Conservation (phyloP, 2,113 vertebrate genomes). For the Hemibagrus wyckioides region DNA sequence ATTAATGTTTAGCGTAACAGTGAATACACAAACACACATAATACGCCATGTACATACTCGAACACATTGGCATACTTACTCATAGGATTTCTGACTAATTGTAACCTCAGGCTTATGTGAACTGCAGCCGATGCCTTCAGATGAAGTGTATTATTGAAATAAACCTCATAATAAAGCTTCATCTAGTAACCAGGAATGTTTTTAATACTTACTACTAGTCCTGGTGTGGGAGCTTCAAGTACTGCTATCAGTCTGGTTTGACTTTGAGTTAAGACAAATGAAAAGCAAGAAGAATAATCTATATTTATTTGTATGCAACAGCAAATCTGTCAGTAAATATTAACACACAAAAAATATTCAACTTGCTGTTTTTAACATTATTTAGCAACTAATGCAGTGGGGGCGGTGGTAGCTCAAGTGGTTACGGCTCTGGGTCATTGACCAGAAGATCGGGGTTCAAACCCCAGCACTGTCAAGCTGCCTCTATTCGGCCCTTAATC, state of each 20-base stretch:
- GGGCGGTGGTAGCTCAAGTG: no score
- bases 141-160: background rate
- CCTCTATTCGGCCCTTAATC: no score
- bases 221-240: background rate
- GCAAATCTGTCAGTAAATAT: background rate
- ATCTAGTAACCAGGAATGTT: background rate
- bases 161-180: background rate
- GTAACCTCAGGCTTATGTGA: constrained; percentile 11
- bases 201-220: background rate
- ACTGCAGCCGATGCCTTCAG: background rate
- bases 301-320: background rate
- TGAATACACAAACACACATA: background rate
- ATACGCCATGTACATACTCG: background rate
- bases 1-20: constrained; percentile 24
- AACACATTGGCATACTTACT: constrained; percentile 23
- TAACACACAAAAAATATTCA: background rate
- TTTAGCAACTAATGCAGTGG: no score
- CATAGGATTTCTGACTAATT: background rate
- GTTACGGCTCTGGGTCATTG: no score
- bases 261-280: background rate
- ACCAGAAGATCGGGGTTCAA: no score
- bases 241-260: no score
- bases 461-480: no score
- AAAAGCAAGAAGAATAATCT: background rate
- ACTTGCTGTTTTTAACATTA: background rate